Evolutionary conservation across 2,888 invertebrate genomes (phyloP).

Genomic region (Neoascia interrupta): DNA sequence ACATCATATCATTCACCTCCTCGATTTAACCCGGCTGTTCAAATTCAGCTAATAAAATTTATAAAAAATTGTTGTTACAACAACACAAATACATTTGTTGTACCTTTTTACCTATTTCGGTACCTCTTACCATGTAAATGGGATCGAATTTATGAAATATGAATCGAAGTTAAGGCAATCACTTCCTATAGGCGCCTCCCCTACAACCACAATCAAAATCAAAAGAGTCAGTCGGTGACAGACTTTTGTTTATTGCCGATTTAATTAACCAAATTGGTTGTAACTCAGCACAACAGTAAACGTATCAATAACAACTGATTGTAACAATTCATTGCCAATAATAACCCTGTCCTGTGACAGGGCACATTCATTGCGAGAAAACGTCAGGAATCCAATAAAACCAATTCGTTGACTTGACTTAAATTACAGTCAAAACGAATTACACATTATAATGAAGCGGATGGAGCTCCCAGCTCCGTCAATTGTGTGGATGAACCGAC

Average conservation of each 20-base stretch:
- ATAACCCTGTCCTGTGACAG: constrained; percentile 39
- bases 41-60: no score
- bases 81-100: no score
- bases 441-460: constrained; percentile 44
- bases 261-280: constrained; percentile 55
- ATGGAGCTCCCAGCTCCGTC: not conserved
- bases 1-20: no score
- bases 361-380: constrained; percentile 56
- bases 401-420: constrained; percentile 62
- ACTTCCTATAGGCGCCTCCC: no score
- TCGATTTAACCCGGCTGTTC: no score
- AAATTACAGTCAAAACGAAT: constrained; percentile 66
- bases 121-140: no score
- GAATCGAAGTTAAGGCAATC: no score
- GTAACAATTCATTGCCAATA: constrained; percentile 64
- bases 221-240: constrained; percentile 16
- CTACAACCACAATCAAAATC: not conserved
- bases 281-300: constrained; percentile 6
- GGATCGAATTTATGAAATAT: no score
- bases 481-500: not conserved
- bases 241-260: no score
- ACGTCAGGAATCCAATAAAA: constrained; percentile 47
- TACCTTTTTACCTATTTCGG: no score
- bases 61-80: no score
- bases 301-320: constrained; percentile 55